Base-by-base conservation (phyloP, 1,140 invertebrate genomes). In the Holcopasites calliopsidis region DNA sequence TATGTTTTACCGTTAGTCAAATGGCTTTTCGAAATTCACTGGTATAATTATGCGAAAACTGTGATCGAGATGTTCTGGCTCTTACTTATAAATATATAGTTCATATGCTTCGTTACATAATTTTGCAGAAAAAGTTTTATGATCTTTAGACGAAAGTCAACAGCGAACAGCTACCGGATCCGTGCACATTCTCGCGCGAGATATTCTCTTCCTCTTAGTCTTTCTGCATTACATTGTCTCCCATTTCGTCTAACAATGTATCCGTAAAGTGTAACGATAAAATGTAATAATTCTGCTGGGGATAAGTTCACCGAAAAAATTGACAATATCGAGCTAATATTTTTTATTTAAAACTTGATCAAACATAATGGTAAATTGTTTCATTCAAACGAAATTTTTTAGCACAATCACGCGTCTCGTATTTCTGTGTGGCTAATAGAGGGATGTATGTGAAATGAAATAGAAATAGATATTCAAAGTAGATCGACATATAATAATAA, bases 131-230 rank as follows among this genome's bases (percentile, higher is more conserved):
- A 18, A 77, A 77, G 18, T 71, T 76, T 60, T 8, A 76, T 80
- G 65, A 54, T 7, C 10, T 61, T 7, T 38, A 73, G 38, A 73
- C 16, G 28, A 80, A n/a, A 80, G 18, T 18, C 40, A 65, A 6
- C 38, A 13, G 31, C 16, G n/a, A 38, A 49, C 68, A 75, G 33
- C 57, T 38, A 58, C 28, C 21, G 52, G 21, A 47, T 23, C 23
- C 21, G 28, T 18, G 62, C 40, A 4, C 11, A 55, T 38, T 35
- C 57, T 70, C 40, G 28, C 23, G 70, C 21, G 65, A 31, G 50
- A 49, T 47, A 57, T 50, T 80, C 78, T 80, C 65, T 81, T 81
- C 74, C 55, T 82, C 65, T 81, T 77, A 68, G 28, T 81, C 55
- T 73, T 72, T 82, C 74, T 81, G 10, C 26, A 77, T 38, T 44